Percentiles rank a stretch among this genome's conserved stretches.
These are phyloP conservation scores for Panzeria rudis DNA, from an alignment of 2,888 invertebrate genomes.

Conservation along the genomic window DNA sequence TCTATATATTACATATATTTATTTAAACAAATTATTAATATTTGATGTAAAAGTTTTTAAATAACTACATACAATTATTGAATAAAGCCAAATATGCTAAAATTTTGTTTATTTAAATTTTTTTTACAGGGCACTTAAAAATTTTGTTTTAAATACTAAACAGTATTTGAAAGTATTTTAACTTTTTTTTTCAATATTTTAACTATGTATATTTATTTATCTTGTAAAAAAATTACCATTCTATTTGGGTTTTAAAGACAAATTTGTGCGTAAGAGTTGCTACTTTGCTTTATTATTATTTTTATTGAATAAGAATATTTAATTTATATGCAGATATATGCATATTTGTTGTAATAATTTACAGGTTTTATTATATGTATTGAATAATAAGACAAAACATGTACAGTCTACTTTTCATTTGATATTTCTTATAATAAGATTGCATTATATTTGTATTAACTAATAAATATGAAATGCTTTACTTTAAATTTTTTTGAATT, in stretches of 20 bases:
- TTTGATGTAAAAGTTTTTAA: slow-evolving; percentile 53
- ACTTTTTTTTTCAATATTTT: slow-evolving; percentile 60
- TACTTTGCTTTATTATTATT: slow-evolving; percentile 15
- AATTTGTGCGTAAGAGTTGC: slow-evolving; percentile 58
- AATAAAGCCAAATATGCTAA: slow-evolving; percentile 68
- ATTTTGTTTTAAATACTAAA: slow-evolving; percentile 57
- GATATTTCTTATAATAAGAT: slow-evolving; percentile 46
- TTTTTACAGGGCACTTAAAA: slow-evolving; percentile 73
- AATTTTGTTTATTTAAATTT: slow-evolving; percentile 53
- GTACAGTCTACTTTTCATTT: slow-evolving; percentile 57
- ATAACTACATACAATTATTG: slow-evolving; percentile 62
- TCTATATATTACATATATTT: slow-evolving; percentile 60
- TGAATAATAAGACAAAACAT: slow-evolving; percentile 17
- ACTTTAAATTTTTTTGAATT: background rate
- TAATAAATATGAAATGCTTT: slow-evolving; percentile 34
- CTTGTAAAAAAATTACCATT: slow-evolving; percentile 61
- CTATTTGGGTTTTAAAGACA: slow-evolving; percentile 35
- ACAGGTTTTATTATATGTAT: slow-evolving; percentile 52
- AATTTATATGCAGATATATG: slow-evolving; percentile 14
- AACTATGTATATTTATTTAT: slow-evolving; percentile 46
- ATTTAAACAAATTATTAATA: slow-evolving; percentile 47
- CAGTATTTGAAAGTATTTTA: slow-evolving; percentile 29
- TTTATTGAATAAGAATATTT: slow-evolving; percentile 37
- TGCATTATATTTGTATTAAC: slow-evolving; percentile 44
- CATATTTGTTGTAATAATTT: slow-evolving; percentile 34